Conservation (phyloP, 2,113 vertebrate species). For the Reinhardtius hippoglossoides region DNA sequence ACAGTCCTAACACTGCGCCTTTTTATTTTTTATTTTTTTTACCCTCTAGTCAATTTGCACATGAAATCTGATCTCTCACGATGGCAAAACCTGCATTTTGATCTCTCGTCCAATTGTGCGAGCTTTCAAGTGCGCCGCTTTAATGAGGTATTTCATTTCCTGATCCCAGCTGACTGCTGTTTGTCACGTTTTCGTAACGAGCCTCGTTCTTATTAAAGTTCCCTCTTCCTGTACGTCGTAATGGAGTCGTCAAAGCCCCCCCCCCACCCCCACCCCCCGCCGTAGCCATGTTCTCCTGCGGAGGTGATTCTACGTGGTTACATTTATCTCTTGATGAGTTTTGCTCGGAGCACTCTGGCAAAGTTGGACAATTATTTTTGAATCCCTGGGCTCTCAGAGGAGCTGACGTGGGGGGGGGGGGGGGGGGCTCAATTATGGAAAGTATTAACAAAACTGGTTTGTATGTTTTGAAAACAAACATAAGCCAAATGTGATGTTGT, state of each 20-base stretch:
- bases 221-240: constrained; percentile 38
- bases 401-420: constrained; percentile 20
- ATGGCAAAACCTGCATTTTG: constrained; percentile 72
- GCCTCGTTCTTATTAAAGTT: constrained; percentile 42
- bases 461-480: too few relatives aligned
- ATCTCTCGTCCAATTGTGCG: constrained; percentile 51
- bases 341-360: constrained; percentile 65
- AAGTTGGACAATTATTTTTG: constrained; percentile 76
- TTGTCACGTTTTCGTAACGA: constrained; percentile 73
- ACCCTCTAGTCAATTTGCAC: constrained; percentile 58
- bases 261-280: constrained; percentile 30
- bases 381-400: constrained; percentile 47
- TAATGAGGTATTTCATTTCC: constrained; percentile 74
- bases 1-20: constrained; percentile 51
- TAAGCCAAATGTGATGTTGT: too few relatives aligned
- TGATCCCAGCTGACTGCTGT: constrained; percentile 51
- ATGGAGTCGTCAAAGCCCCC: constrained; percentile 56
- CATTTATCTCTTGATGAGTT: constrained; percentile 66
- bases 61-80: constrained; percentile 68
- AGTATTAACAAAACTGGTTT: too few relatives aligned
- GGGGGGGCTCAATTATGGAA: constrained; percentile 61
- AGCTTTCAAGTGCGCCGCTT: constrained; percentile 79
- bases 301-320: constrained; percentile 15
- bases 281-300: constrained; percentile 26
- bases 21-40: background rate